Conservation (phyloP, 2,113 vertebrate species). For the Cariama cristata region DNA sequence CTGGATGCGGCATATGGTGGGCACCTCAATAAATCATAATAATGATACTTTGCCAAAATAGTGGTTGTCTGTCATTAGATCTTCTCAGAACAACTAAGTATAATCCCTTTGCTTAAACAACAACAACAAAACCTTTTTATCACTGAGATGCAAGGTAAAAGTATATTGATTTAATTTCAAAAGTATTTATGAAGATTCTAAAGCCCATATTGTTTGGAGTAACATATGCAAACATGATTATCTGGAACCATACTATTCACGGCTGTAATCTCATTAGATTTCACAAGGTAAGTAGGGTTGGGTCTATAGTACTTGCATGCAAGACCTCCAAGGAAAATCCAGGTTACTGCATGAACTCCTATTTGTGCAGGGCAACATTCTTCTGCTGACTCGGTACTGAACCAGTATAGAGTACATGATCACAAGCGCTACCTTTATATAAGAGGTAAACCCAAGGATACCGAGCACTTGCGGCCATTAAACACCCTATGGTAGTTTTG, state of each 20-base stretch:
- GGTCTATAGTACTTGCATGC: not conserved
- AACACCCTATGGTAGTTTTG: not conserved
- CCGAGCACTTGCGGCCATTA: not conserved
- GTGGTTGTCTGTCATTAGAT: not conserved
- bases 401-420: not conserved
- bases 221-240: not conserved
- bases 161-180: not conserved
- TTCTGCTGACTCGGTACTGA: not conserved
- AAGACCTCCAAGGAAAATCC: slow-evolving; percentile 46
- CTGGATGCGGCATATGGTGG: not conserved
- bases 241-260: not conserved
- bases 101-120: not conserved
- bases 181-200: not conserved
- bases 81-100: not conserved
- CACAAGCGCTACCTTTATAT: not conserved
- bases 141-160: not conserved
- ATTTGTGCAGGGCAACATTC: not conserved
- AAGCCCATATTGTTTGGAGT: not conserved
- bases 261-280: not conserved
- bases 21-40: not conserved
- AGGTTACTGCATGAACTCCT: not conserved
- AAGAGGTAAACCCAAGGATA: slow-evolving; percentile 12
- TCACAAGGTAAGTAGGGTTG: not conserved
- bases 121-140: not conserved
- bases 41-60: not conserved